These are phyloP conservation scores for Xyrichtys novacula DNA, from an alignment of 2,797 vertebrate species.

Conservation along the genomic window DNA sequence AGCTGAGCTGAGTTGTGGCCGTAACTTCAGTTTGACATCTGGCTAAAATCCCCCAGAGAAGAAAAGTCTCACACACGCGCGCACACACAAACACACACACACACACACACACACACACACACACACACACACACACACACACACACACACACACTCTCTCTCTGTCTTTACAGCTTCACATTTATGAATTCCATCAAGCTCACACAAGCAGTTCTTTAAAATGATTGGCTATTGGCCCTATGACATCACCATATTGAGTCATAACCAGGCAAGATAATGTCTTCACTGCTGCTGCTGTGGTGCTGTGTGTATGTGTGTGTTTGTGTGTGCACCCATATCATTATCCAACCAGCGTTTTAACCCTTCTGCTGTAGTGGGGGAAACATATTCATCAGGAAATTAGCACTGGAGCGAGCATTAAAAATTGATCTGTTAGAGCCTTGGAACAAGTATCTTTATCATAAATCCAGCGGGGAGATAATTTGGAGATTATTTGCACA, in stretches of 20 bases:
- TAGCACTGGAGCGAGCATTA: neutral
- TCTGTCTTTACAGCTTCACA: neutral
- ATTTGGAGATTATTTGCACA: neutral
- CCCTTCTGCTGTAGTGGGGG: neutral
- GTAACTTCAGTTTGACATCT: conserved; percentile 56
- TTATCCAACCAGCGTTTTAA: neutral
- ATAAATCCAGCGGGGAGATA: neutral
- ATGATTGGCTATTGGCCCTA: conserved; percentile 23
- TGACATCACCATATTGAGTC: conserved; percentile 31
- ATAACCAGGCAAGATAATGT: neutral
- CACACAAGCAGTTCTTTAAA: neutral
- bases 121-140: neutral
- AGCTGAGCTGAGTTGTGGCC: conserved; percentile 50
- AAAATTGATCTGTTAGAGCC: neutral
- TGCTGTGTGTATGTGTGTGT: conserved; percentile 14
- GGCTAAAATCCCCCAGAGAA: neutral
- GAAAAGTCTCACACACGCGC: neutral
- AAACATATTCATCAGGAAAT: neutral
- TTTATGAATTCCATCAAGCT: conserved; percentile 13
- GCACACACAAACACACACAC: neutral
- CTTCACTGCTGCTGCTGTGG: neutral
- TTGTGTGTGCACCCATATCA: neutral
- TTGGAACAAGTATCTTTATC: neutral
- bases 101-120: neutral
- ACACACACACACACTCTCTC: neutral